phyloP scores from a whole-genome alignment of 2,888 invertebrate genomes.

The Thereva nobilitata region DNA sequence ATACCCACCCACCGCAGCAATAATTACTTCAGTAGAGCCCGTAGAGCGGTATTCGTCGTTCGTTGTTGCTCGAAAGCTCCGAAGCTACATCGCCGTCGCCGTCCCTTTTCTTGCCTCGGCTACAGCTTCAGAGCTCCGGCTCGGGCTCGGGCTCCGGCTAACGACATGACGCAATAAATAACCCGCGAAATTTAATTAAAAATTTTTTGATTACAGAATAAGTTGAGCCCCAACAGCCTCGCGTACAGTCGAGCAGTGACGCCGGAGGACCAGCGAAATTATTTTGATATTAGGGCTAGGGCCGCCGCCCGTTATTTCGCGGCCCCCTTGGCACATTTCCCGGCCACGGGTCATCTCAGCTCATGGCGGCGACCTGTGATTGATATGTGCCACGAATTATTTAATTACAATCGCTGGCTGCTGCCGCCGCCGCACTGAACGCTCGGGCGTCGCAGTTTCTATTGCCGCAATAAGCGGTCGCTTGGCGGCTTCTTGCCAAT shows the following conservation, averaged over 20 bases:
- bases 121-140: conserved; percentile 15
- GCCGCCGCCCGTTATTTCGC: conserved; percentile 16
- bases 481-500: no score
- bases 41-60: conserved; percentile 22
- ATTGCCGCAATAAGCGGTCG: no score
- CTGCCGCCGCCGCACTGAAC: no score
- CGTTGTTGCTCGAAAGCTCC: neutral
- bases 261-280: conserved; percentile 14
- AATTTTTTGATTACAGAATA: conserved; percentile 42
- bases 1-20: conserved; percentile 20
- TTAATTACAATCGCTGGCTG: conserved; percentile 9
- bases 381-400: conserved; percentile 34
- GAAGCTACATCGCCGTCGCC: conserved; percentile 16
- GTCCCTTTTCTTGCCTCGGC: conserved; percentile 34
- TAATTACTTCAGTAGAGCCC: conserved; percentile 31
- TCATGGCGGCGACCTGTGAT: conserved; percentile 18
- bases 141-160: conserved; percentile 27
- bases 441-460: no score
- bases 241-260: neutral
- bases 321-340: neutral
- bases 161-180: conserved; percentile 45
- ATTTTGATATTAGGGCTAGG: conserved; percentile 34
- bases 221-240: conserved; percentile 17
- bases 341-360: neutral
- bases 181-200: conserved; percentile 49